Base-by-base conservation (phyloP, 2,888 invertebrate species). In the Hyppa rectilinea region DNA sequence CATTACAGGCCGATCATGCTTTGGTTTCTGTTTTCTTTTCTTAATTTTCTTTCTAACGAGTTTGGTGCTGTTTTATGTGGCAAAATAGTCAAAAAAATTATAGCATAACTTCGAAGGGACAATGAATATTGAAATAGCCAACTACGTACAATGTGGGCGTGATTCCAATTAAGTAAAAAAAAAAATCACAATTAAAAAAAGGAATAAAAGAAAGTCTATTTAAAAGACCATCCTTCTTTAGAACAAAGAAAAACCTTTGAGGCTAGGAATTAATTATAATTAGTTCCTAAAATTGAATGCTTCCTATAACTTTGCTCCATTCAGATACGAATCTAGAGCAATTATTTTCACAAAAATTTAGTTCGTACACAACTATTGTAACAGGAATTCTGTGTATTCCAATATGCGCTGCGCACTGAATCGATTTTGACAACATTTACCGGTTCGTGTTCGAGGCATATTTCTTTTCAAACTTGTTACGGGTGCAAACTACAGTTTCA, bases 331-430 rank as follows among this genome's bases (percentile, higher is more conserved):
- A 64, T 79, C 74, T n/a, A n/a, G n/a, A n/a, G n/a, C n/a, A n/a
- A n/a, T n/a, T n/a, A n/a, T n/a, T n/a, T n/a, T n/a, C n/a, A n/a
- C n/a, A n/a, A n/a, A n/a, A n/a, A n/a, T n/a, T n/a, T n/a, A n/a
- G n/a, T n/a, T n/a, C n/a, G n/a, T n/a, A n/a, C n/a, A n/a, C n/a
- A n/a, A n/a, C n/a, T n/a, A n/a, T n/a, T n/a, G 80, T 75, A 65
- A 75, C 80, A 80, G 80, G 71, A 75, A 80, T 75, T 63, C 59
- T 50, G 64, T 71, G 74, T 78, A 74, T 71, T 68, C 68, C 81
- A 78, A 80, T 81, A 56, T 65, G 49, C 49, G 63, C 31, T 64
- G 78, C 67, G 75, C 81, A 68, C n/a, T 53, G 64, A 78, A 74
- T 78, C 78, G 74, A 74, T 78, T 81, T 64, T 67, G 78, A 78